Conservation (phyloP, 2,113 vertebrate genomes). For the Rhineura floridana region DNA sequence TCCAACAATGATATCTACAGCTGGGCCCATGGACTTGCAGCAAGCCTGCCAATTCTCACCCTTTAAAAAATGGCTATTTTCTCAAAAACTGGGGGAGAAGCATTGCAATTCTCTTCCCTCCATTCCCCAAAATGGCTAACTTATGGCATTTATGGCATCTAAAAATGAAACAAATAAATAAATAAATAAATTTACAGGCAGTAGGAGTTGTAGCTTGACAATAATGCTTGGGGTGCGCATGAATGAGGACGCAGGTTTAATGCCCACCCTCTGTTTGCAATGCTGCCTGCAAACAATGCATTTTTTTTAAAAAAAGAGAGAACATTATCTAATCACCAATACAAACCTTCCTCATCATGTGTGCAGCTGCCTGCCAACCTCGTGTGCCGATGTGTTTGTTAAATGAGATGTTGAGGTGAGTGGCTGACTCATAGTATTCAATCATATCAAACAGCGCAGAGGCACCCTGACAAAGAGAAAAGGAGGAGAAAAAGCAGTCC, state of each 20-base stretch:
- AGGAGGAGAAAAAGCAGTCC: fast-evolving
- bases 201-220: neutral
- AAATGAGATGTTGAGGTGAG: slow-evolving; percentile 95
- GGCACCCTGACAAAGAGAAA: slow-evolving; percentile 78
- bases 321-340: fast-evolving
- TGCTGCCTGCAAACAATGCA: neutral
- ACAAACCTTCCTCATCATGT: slow-evolving; percentile 96
- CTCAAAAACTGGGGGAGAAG: neutral
- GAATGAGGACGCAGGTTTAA: neutral
- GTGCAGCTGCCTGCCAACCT: slow-evolving; percentile 94
- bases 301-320: no score
- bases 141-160: neutral
- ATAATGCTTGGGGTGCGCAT: no score
- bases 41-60: neutral
- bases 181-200: no score
- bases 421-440: slow-evolving; percentile 95
- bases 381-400: slow-evolving; percentile 96
- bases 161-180: no score
- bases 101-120: no score
- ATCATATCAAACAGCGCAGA: slow-evolving; percentile 97
- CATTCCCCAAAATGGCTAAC: no score
- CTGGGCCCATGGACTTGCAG: neutral
- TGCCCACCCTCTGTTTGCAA: neutral
- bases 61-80: neutral
- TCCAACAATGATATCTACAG: neutral